Conservation (phyloP, 1,140 invertebrate genomes). For the Leptopilina boulardi region DNA sequence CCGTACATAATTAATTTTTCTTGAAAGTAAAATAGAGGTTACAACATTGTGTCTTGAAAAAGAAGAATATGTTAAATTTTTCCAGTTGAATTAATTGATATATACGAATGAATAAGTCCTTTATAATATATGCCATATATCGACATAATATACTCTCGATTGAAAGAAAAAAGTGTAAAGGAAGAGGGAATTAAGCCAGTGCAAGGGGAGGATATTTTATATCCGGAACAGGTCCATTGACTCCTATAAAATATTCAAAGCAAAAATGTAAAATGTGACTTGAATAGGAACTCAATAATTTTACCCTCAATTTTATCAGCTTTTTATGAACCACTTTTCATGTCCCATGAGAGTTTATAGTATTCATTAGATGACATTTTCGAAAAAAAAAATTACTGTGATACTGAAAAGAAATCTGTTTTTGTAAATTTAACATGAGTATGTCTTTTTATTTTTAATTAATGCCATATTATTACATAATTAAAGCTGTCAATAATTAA, state of each 20-base stretch:
- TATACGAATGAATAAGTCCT: not conserved
- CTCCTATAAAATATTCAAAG: constrained; percentile 19
- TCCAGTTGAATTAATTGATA: not conserved
- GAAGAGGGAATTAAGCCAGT: constrained; percentile 29
- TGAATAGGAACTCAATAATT: constrained; percentile 17
- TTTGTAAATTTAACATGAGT: too few relatives aligned
- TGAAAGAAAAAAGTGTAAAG: constrained; percentile 28
- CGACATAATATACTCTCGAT: constrained; percentile 13
- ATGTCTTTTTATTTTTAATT: too few relatives aligned
- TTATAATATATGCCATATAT: not conserved
- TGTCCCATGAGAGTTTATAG: not conserved
- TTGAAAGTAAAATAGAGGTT: too few relatives aligned
- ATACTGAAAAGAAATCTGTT: not conserved
- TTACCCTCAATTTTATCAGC: constrained; percentile 13
- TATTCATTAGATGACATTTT: constrained; percentile 7
- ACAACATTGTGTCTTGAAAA: too few relatives aligned
- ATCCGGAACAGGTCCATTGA: constrained; percentile 25
- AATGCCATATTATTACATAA: too few relatives aligned
- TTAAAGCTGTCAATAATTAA: too few relatives aligned
- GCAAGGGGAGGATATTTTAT: constrained; percentile 33
- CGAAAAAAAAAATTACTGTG: not conserved
- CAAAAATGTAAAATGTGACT: constrained; percentile 21
- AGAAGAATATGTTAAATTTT: not conserved
- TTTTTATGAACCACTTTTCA: not conserved
- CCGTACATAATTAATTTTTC: too few relatives aligned